Percentiles rank a stretch among this genome's conserved stretches.
Conservation (phyloP, 2,113 vertebrate genomes). For the Bujurquina vittata region DNA sequence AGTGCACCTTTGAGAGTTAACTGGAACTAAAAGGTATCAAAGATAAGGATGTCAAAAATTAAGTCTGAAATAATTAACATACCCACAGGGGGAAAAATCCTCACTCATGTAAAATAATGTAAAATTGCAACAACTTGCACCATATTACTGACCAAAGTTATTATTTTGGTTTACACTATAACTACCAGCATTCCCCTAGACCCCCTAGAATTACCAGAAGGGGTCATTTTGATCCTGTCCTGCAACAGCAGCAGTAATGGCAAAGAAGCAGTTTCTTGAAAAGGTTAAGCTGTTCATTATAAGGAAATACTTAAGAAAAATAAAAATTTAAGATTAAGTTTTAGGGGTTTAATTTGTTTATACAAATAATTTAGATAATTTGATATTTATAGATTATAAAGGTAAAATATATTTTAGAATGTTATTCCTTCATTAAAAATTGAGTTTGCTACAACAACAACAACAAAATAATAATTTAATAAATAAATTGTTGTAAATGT, state of each 20-base stretch:
- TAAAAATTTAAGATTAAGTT: too few species aligned
- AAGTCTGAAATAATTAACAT: neutral
- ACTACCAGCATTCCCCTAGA: neutral
- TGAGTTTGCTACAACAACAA: neutral
- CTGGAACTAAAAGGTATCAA: neutral
- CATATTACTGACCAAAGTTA: neutral
- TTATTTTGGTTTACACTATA: too few species aligned
- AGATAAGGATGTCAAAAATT: neutral
- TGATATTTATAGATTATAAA: too few species aligned
- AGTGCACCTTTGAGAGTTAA: neutral
- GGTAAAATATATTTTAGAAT: neutral
- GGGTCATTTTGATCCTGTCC: neutral
- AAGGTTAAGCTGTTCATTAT: too few species aligned
- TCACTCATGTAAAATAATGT: neutral
- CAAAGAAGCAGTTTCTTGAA: neutral
- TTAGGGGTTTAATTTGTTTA: too few species aligned
- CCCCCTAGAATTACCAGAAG: neutral
- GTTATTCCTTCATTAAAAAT: neutral
- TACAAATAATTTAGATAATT: too few species aligned
- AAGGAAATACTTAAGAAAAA: too few species aligned
- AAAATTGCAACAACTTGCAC: neutral
- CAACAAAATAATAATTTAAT: neutral
- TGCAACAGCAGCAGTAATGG: neutral
- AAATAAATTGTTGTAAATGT: neutral
- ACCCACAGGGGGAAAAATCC: accelerated